Evolutionary conservation across 2,888 invertebrate genomes (phyloP), one percentile per base, ranked within the genome.

Genomic region (Protophormia terraenovae): DNA sequence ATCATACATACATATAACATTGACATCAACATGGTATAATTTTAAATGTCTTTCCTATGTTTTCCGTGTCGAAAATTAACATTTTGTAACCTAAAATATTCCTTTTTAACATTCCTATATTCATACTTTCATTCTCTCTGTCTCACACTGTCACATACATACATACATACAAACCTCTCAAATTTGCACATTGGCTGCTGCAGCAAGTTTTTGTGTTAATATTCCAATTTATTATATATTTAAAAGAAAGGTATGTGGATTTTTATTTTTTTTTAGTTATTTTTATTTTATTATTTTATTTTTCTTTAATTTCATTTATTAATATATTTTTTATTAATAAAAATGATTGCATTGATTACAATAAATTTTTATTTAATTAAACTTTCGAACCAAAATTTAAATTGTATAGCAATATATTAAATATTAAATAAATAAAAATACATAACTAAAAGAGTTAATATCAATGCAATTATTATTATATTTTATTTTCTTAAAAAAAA

Each of bases 191-290:
- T 82, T 82, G 76, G 60, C 67, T 83, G 50, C 64, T 60, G 67
- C 83, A 80, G 47, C 55, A 71, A 72, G 38, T 64, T 73, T 85
- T 79, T 79, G 71, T 82, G 75, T 73, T 66, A 71, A 35, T 80
- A 38, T 62, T 76, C 69, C 60, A 78, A 45, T 22, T 76, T 41
- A 47, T 53, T 47, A 32, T 50, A 62, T 41, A 67, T 73, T 62
- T 41, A 73, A 78, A 19, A 41, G 67, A 78, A 85, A 85, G 85
- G 85, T 85, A 85, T 85, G 85, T 85, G 85, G 75, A 85, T 85
- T 85, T 85, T 84, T 80, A 64, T 71, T 71, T 60, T 72, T 60
- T 73, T 62, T 81, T 32, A 1, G 32, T 78, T 72, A 53, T 47
- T 73, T 62, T 64, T 64, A 29, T 66, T 76, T 24, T 47, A 14